Percentiles rank a stretch among this genome's conserved stretches.
phyloP scores from a whole-genome alignment of 2,888 invertebrate species.

The Tribolium freemani region DNA sequence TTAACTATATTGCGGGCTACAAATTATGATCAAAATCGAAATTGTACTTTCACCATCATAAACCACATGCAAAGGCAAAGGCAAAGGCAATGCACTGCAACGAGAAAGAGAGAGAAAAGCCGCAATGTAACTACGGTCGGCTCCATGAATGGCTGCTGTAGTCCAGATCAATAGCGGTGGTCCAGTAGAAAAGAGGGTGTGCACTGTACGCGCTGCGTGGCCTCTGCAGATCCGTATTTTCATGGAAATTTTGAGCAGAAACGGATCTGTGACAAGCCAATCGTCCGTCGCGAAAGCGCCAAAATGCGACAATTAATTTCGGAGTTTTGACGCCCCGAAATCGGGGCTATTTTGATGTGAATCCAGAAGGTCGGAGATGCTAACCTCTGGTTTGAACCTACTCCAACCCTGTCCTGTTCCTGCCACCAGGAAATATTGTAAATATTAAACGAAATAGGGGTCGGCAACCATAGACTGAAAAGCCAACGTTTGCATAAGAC shows the following conservation, averaged over 20 bases:
- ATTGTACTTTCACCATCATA: slow-evolving; percentile 49
- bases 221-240: slow-evolving; percentile 47
- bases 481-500: slow-evolving; percentile 54
- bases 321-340: background rate
- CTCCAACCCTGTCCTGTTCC: slow-evolving; percentile 26
- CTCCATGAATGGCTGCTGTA: slow-evolving; percentile 61
- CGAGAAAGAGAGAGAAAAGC: slow-evolving; percentile 56
- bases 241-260: background rate
- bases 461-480: slow-evolving; percentile 51
- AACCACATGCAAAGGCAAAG: slow-evolving; percentile 45
- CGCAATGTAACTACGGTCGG: slow-evolving; percentile 58
- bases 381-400: background rate
- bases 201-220: slow-evolving; percentile 53
- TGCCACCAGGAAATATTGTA: slow-evolving; percentile 46
- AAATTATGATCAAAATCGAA: slow-evolving; percentile 29
- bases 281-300: background rate
- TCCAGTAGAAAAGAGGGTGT: slow-evolving; percentile 56
- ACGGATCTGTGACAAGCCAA: background rate
- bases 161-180: slow-evolving; percentile 62
- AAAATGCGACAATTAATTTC: background rate
- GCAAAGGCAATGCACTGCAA: slow-evolving; percentile 46
- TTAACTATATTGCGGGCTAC: background rate
- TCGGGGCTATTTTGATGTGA: background rate
- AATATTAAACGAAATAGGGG: slow-evolving; percentile 57
- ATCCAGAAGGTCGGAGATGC: background rate